phyloP scores from a whole-genome alignment of 2,797 vertebrate genomes.

The Calcarius lapponicus region DNA sequence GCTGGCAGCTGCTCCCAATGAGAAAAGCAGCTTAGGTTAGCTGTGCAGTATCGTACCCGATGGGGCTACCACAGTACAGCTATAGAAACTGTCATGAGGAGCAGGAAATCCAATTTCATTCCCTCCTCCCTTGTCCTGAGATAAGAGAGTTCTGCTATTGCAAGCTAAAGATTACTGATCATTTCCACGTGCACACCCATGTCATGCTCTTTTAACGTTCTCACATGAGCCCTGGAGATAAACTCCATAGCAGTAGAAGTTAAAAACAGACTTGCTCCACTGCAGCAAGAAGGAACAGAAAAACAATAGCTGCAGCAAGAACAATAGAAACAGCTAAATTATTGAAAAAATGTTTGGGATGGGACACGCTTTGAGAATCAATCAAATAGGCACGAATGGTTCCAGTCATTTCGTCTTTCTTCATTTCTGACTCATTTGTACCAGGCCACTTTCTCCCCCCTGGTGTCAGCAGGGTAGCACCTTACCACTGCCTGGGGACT shows the following conservation, averaged over 20 bases:
- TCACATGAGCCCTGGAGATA: slow-evolving; percentile 28
- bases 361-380: neutral
- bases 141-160: slow-evolving; percentile 46
- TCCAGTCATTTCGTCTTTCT: neutral
- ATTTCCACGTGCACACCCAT: slow-evolving; percentile 18
- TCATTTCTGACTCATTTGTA: neutral
- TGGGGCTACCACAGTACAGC: neutral
- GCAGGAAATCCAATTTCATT: slow-evolving; percentile 58
- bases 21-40: slow-evolving; percentile 47
- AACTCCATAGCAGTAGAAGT: neutral
- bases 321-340: neutral
- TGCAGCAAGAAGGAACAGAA: neutral
- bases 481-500: neutral
- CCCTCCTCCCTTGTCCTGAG: neutral
- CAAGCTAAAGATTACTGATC: slow-evolving; percentile 49
- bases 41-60: neutral
- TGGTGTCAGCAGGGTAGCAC: neutral
- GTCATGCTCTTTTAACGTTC: slow-evolving; percentile 23
- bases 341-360: neutral
- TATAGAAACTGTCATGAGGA: neutral
- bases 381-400: rapidly evolving
- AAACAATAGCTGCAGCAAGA: neutral
- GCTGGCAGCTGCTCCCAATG: neutral
- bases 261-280: neutral
- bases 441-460: neutral